These are phyloP conservation scores for Oenanthe oenanthe DNA, from an alignment of 2,113 vertebrate genomes.

Conservation along the genomic window DNA sequence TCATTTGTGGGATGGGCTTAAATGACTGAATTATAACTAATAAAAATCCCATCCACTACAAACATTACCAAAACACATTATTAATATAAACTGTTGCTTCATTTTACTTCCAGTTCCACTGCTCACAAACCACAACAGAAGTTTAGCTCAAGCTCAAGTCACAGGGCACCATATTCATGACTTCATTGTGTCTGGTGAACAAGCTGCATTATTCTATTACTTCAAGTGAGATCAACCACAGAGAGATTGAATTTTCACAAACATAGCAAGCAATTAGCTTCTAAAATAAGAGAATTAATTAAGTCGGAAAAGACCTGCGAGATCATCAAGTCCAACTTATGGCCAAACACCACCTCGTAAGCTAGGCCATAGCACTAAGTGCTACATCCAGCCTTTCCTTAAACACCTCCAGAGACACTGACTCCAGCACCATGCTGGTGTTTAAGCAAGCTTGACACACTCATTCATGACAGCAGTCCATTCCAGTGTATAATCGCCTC, in stretches of 20 bases:
- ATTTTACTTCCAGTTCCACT: not conserved
- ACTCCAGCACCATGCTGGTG: not conserved
- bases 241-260: rapidly evolving
- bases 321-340: not conserved
- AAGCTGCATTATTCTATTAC: not conserved
- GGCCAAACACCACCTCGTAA: not conserved
- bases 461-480: not conserved
- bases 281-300: not conserved
- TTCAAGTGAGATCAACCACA: not conserved
- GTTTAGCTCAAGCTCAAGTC: not conserved
- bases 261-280: rapidly evolving
- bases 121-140: not conserved
- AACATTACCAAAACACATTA: not conserved
- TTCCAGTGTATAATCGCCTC: not conserved
- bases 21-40: not conserved
- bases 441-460: too few relatives aligned
- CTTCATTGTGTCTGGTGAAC: not conserved
- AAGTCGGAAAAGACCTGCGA: not conserved
- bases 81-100: not conserved
- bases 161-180: rapidly evolving
- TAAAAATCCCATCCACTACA: rapidly evolving
- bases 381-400: not conserved
- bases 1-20: not conserved
- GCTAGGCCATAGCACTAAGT: not conserved
- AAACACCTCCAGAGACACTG: not conserved